These are phyloP conservation scores for Globia sparganii DNA, from an alignment of 2,888 invertebrate genomes.

Conservation along the genomic window DNA sequence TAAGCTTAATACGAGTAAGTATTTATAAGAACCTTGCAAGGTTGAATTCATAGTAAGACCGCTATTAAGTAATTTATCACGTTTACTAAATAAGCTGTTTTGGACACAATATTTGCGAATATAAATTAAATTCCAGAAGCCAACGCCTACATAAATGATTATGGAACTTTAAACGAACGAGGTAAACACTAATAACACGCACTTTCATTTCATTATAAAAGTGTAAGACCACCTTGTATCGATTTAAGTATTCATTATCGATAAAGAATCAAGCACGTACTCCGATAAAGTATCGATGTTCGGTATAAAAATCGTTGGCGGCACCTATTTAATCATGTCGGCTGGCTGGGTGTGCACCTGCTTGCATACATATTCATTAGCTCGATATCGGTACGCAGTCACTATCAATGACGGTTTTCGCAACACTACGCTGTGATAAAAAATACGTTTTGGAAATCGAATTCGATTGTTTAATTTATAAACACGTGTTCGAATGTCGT, in stretches of 20 bases:
- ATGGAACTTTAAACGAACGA: conserved; percentile 54
- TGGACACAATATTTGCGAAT: conserved; percentile 55
- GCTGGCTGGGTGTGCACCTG: conserved; percentile 80
- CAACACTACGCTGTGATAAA: conserved; percentile 70
- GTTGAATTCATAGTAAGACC: conserved; percentile 37
- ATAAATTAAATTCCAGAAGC: conserved; percentile 63
- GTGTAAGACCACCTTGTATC: conserved; percentile 67
- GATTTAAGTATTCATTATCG: conserved; percentile 72
- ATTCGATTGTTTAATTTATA: conserved; percentile 63
- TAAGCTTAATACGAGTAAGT: conserved; percentile 51
- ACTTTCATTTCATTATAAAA: conserved; percentile 62
- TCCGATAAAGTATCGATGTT: conserved; percentile 80
- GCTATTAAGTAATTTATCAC: conserved; percentile 62
- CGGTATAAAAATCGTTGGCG: conserved; percentile 86
- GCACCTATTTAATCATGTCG: conserved; percentile 87
- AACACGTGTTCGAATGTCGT: conserved; percentile 62
- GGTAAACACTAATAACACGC: conserved; percentile 60
- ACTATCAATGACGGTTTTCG: conserved; percentile 85
- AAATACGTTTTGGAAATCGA: conserved; percentile 66
- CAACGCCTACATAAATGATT: conserved; percentile 59
- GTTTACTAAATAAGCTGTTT: conserved; percentile 57
- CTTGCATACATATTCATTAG: conserved; percentile 89
- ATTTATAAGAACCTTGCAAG: conserved; percentile 50
- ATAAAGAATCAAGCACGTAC: conserved; percentile 74
- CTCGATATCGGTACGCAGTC: conserved; percentile 81